Evolutionary conservation across 2,888 invertebrate species (phyloP), one percentile per base, ranked within the genome.

Genomic region (Slavum lentiscoides): DNA sequence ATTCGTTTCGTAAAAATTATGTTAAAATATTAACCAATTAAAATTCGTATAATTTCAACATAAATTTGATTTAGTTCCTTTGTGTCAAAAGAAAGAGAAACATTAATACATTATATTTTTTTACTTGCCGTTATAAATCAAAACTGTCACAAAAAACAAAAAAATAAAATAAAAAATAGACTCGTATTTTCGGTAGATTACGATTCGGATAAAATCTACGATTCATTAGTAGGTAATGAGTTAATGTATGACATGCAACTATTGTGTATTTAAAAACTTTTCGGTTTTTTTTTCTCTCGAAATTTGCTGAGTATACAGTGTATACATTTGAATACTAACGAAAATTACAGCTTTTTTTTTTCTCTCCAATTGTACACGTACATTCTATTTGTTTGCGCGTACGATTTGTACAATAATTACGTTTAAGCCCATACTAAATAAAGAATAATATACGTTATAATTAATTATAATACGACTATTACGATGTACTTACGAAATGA

Each of bases 171-270:
- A 49, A 74, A 74, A 53, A 43, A 59, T 75, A 75, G 58, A 75
- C 75, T 58, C 58, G 43, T 75, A 43, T 59, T 11, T 74, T 55
- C 15, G 53, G n/a, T n/a, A n/a, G 21, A 37, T 17, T 66, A 67
- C 23, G 64, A 74, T 66, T 66, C n/a, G 74, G 74, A 75, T 75
- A 75, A 75, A 67, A 75, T 75, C 74, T 75, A 75, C 74, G 23
- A 75, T 67, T 75, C 58, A 23, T 75, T 75, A 66, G 66, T 67
- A n/a, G n/a, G n/a, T n/a, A 75, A 58, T 72, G 74, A 58, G 66
- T 75, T 67, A 75, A 75, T 58, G 66, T 21, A 39, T 39, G 43
- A 75, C 74, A 74, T 67, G 74, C 74, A 39, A 75, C 19, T 55
- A 19, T 55, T 55, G 19, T 5, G 19, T 6, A 30, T 30, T 30